These are phyloP conservation scores for Trichacis sp. DNA, from an alignment of 2,888 invertebrate genomes.

Conservation along the genomic window DNA sequence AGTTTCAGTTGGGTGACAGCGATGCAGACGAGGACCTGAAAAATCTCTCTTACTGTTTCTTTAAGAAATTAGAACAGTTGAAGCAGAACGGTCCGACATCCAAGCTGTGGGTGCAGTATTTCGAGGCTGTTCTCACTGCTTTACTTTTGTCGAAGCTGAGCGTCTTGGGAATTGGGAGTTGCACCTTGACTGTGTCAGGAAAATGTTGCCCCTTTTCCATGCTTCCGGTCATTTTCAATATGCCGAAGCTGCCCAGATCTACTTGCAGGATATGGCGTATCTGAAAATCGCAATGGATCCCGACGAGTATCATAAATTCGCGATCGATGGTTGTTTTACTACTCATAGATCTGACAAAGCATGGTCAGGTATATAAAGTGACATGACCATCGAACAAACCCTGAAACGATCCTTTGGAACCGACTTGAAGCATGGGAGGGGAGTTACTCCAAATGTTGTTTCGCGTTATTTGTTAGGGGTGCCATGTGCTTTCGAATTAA, in stretches of 20 bases:
- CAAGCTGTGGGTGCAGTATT: slow-evolving; percentile 39
- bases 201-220: slow-evolving; percentile 51
- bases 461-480: too few species aligned
- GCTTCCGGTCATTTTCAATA: slow-evolving; percentile 53
- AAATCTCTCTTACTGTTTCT: background rate
- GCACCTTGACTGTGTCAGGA: slow-evolving; percentile 43
- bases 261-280: slow-evolving; percentile 52
- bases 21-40: background rate
- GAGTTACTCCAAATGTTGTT: too few species aligned
- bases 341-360: slow-evolving; percentile 33
- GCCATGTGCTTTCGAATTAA: too few species aligned
- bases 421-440: too few species aligned
- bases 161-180: slow-evolving; percentile 44
- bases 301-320: slow-evolving; percentile 28
- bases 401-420: too few species aligned
- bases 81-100: slow-evolving; percentile 3
- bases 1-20: background rate
- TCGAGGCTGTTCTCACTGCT: slow-evolving; percentile 27
- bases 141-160: slow-evolving; percentile 47
- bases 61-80: too few species aligned
- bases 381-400: slow-evolving; percentile 41
- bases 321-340: slow-evolving; percentile 31
- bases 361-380: slow-evolving; percentile 35
- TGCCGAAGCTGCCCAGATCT: slow-evolving; percentile 50
- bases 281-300: slow-evolving; percentile 28